phyloP scores from a whole-genome alignment of 2,888 invertebrate genomes.

The Pasiphila rectangulata region DNA sequence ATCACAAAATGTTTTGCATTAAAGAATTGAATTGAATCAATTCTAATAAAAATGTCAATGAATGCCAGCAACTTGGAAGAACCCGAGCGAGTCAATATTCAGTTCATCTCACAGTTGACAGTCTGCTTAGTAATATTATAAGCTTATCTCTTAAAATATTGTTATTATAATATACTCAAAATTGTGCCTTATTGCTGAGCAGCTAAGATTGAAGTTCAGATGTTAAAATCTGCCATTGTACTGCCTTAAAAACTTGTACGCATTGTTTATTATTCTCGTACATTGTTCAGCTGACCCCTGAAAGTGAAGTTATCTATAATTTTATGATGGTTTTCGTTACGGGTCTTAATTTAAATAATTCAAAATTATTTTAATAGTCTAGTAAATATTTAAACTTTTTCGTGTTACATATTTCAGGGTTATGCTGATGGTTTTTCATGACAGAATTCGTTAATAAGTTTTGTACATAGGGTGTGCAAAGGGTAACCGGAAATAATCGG shows the following conservation, averaged over 20 bases:
- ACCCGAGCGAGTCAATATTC: no score
- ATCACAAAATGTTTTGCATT: no score
- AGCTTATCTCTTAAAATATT: background rate
- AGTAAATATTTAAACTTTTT: background rate
- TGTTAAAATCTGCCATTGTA: background rate
- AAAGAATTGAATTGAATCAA: no score
- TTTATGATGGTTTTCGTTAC: constrained; percentile 41
- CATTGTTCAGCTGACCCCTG: constrained; percentile 34
- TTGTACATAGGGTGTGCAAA: no score
- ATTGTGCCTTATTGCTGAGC: background rate
- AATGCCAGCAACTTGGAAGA: no score
- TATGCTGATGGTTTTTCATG: no score
- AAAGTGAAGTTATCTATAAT: constrained; percentile 44
- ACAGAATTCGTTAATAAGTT: no score
- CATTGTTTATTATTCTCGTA: constrained; percentile 34
- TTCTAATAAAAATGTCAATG: no score
- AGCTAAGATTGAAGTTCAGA: background rate
- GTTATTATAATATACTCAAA: background rate
- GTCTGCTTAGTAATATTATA: no score
- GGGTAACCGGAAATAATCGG: no score
- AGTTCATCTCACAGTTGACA: no score
- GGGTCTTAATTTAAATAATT: constrained; percentile 12
- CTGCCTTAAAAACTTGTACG: constrained; percentile 10
- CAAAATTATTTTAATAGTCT: constrained; percentile 3
- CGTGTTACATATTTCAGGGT: no score